These are phyloP conservation scores for Strix uralensis DNA, from an alignment of 2,113 vertebrate genomes.

Conservation along the genomic window DNA sequence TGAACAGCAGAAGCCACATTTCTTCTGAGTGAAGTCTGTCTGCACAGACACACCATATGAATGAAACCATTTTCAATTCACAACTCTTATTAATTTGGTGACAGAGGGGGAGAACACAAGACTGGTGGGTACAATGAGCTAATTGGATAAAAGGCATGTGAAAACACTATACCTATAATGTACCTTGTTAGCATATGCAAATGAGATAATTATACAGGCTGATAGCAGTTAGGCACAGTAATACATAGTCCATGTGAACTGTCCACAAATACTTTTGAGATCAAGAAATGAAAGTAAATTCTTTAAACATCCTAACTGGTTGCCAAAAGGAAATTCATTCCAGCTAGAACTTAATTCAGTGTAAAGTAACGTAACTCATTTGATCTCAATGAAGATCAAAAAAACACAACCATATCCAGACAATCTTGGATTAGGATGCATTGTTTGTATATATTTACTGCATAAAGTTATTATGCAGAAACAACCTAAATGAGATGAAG, in stretches of 20 bases:
- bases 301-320: slow-evolving; percentile 65
- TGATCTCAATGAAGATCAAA: slow-evolving; percentile 53
- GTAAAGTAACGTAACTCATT: slow-evolving; percentile 9
- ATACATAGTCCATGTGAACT: slow-evolving; percentile 38
- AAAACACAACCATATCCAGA: slow-evolving; percentile 12
- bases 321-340: slow-evolving; percentile 62
- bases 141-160: slow-evolving; percentile 60
- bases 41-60: slow-evolving; percentile 33
- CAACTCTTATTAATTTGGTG: slow-evolving; percentile 44
- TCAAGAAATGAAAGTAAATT: slow-evolving; percentile 51
- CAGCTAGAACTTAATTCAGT: slow-evolving; percentile 16
- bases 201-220: slow-evolving; percentile 36
- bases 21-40: slow-evolving; percentile 27
- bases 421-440: neutral
- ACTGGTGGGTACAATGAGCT: slow-evolving; percentile 11
- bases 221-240: slow-evolving; percentile 49
- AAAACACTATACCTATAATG: slow-evolving; percentile 44
- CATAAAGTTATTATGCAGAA: slow-evolving; percentile 30
- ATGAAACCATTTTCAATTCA: slow-evolving; percentile 54
- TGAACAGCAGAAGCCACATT: neutral
- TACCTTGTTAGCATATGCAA: slow-evolving; percentile 66
- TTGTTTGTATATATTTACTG: slow-evolving; percentile 43
- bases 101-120: slow-evolving; percentile 25
- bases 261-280: slow-evolving; percentile 45
- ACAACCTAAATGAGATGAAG: slow-evolving; percentile 27